phyloP scores from a whole-genome alignment of 2,113 vertebrate genomes.

The Anarhynchus alexandrinus region DNA sequence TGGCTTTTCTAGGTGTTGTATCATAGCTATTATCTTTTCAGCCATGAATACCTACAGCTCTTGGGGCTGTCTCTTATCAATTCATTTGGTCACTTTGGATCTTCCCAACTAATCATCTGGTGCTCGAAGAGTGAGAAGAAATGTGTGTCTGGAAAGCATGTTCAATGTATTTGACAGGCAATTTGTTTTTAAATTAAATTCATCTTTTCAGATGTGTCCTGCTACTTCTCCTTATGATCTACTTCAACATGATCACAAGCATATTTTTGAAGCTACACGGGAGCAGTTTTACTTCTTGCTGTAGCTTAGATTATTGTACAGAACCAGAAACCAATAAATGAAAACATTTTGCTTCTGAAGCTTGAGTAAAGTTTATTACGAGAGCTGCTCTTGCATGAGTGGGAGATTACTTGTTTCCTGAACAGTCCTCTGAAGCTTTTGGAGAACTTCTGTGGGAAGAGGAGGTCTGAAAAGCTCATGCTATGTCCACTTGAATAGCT shows the following conservation, averaged over 20 bases:
- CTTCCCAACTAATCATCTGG: background rate
- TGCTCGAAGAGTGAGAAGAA: background rate
- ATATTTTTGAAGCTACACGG: background rate
- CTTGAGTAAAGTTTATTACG: background rate
- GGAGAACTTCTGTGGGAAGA: background rate
- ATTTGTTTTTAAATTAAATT: background rate
- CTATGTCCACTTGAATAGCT: background rate
- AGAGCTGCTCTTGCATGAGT: background rate
- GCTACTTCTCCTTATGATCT: background rate
- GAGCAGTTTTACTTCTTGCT: background rate
- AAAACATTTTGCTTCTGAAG: background rate
- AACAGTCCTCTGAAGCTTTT: background rate
- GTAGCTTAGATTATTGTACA: background rate
- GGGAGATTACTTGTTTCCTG: background rate
- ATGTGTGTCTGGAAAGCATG: background rate
- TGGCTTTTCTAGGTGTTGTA: background rate
- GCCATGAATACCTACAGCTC: background rate
- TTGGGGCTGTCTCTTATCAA: background rate
- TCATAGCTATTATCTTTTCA: background rate
- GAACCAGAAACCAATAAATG: background rate
- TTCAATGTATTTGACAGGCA: background rate
- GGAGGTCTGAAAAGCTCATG: background rate
- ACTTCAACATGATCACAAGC: background rate
- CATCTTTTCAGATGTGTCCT: background rate
- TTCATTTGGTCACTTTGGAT: background rate